These are phyloP conservation scores for Megalopta genalis DNA, from an alignment of 1,140 invertebrate genomes.

Conservation along the genomic window DNA sequence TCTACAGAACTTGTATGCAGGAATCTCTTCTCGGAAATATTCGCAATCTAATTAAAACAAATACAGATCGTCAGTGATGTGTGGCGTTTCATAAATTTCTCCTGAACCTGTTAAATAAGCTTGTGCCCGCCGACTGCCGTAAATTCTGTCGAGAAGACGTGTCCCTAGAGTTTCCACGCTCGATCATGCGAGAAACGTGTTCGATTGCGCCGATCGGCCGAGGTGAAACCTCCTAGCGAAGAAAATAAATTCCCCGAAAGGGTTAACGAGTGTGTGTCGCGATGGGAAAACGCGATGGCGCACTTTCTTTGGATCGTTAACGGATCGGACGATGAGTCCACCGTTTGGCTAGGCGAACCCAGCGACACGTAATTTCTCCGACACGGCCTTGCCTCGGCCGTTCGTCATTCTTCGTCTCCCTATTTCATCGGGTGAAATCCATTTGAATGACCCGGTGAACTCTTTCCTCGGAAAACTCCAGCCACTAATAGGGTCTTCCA, in stretches of 20 bases:
- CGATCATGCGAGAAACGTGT: neutral
- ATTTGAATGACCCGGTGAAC: slow-evolving; percentile 62
- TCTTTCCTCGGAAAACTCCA: slow-evolving; percentile 61
- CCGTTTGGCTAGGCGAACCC: neutral
- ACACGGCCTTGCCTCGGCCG: slow-evolving; percentile 52
- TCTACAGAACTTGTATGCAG: no score
- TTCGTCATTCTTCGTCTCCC: slow-evolving; percentile 29
- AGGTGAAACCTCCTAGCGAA: neutral
- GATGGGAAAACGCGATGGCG: slow-evolving; percentile 23
- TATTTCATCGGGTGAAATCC: slow-evolving; percentile 61
- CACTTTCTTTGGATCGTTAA: slow-evolving; percentile 52
- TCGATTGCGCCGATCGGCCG: neutral
- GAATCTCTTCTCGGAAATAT: no score
- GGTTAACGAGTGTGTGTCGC: slow-evolving; percentile 21
- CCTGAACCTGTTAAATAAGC: no score
- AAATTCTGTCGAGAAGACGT: no score
- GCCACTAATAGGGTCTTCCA: neutral
- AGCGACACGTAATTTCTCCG: slow-evolving; percentile 45
- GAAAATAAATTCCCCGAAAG: slow-evolving; percentile 10
- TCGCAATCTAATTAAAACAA: no score
- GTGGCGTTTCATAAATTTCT: no score
- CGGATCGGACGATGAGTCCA: slow-evolving; percentile 20
- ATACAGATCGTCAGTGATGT: no score
- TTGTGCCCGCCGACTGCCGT: no score
- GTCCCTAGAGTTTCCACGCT: no score